phyloP scores from a whole-genome alignment of 35 echinoderm and acorn worm genomes.

The Stichopus chloronotus region DNA sequence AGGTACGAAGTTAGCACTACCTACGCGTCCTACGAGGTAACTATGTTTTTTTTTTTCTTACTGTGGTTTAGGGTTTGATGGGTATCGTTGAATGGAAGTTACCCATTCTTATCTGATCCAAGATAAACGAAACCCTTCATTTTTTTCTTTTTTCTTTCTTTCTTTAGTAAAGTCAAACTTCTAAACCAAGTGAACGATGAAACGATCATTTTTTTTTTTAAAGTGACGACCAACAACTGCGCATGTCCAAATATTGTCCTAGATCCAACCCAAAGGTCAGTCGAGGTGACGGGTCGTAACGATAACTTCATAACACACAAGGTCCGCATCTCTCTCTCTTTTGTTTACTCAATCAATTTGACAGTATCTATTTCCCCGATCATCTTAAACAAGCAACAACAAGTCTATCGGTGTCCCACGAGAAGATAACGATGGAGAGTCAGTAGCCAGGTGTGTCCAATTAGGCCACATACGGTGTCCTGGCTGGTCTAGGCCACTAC shows the following conservation, averaged over 20 bases:
- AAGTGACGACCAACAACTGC: conserved; percentile 14
- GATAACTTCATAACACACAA: conserved; percentile 42
- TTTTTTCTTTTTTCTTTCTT: background rate
- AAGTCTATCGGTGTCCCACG: conserved; percentile 39
- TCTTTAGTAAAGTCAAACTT: too few species aligned
- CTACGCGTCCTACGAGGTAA: background rate
- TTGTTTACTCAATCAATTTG: conserved; percentile 48
- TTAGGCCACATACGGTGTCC: conserved; percentile 38
- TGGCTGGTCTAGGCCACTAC: conserved; percentile 28
- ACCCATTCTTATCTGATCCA: background rate
- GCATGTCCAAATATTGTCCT: conserved; percentile 51
- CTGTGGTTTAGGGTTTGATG: background rate
- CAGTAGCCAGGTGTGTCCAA: conserved; percentile 26
- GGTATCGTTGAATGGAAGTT: background rate
- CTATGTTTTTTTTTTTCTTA: background rate
- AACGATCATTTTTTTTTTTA: too few species aligned
- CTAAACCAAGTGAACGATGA: too few species aligned
- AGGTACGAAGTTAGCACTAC: background rate
- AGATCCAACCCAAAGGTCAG: conserved; percentile 29
- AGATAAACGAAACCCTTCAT: background rate
- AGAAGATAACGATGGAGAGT: background rate
- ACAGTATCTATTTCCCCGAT: conserved; percentile 37
- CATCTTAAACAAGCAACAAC: conserved; percentile 50
- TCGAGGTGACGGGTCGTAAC: conserved; percentile 10
- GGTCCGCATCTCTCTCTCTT: conserved; percentile 21